These are phyloP conservation scores for Drosophila cyrtoloma DNA, from an alignment of 2,888 invertebrate genomes.

Conservation along the genomic window DNA sequence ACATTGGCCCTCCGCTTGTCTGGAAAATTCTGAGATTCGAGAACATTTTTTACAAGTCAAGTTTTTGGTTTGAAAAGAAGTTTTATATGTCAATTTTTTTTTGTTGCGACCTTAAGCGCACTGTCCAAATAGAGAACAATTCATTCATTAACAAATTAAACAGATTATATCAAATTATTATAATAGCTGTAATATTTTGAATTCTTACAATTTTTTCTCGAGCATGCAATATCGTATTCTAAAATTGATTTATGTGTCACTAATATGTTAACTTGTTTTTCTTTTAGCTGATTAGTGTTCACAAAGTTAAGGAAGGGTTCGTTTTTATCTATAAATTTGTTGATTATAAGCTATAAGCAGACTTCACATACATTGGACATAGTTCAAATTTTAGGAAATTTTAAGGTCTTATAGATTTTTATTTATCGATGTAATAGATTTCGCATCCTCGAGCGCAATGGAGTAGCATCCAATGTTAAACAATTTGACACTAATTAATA, in stretches of 20 bases:
- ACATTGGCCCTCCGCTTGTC: slow-evolving; percentile 17
- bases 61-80: background rate
- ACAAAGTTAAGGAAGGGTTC: background rate
- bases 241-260: background rate
- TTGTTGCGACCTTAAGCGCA: background rate
- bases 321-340: background rate
- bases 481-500: background rate
- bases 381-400: background rate
- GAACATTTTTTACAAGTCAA: background rate
- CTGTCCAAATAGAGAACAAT: background rate
- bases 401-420: background rate
- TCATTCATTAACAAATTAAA: background rate
- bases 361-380: background rate
- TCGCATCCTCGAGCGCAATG: too few relatives aligned
- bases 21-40: slow-evolving; percentile 22
- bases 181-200: background rate
- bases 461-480: background rate
- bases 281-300: background rate
- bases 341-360: background rate
- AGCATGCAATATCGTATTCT: background rate
- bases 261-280: background rate
- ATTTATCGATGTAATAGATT: background rate
- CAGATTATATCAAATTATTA: background rate
- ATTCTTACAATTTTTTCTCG: background rate
- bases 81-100: slow-evolving; percentile 8